These are phyloP conservation scores for Gasterosteus nipponicus DNA, from an alignment of 2,113 vertebrate species.

Conservation along the genomic window DNA sequence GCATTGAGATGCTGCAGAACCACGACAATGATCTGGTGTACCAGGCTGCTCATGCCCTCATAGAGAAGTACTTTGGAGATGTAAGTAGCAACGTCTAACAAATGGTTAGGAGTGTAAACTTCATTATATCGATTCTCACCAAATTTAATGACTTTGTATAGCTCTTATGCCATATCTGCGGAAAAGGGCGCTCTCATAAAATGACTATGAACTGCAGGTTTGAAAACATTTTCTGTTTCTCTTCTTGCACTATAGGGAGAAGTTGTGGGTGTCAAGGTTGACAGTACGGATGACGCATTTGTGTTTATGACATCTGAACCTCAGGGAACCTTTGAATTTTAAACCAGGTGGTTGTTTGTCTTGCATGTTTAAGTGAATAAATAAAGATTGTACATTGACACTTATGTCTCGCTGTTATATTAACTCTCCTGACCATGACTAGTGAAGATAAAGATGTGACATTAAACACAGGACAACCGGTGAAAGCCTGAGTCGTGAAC, in stretches of 20 bases:
- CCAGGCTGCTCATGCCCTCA: conserved; percentile 81
- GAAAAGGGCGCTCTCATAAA: neutral
- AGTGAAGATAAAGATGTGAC: too few relatives aligned
- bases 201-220: neutral
- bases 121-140: neutral
- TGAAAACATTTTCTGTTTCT: too few relatives aligned
- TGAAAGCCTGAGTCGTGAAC: too few relatives aligned
- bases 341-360: conserved; percentile 19
- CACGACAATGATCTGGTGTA: conserved; percentile 86
- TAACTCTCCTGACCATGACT: neutral
- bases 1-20: conserved; percentile 87
- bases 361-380: conserved; percentile 18
- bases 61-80: conserved; percentile 88
- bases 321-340: conserved; percentile 77
- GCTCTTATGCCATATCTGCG: neutral
- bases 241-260: conserved; percentile 14
- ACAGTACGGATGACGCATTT: conserved; percentile 60
- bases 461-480: too few relatives aligned
- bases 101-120: neutral
- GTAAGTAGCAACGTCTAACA: conserved; percentile 67
- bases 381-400: conserved; percentile 1
- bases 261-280: conserved; percentile 48
- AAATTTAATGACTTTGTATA: neutral
- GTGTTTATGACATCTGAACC: conserved; percentile 62
- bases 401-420: neutral